Conservation (phyloP, 2,888 invertebrate genomes). For the Metellina segmentata region DNA sequence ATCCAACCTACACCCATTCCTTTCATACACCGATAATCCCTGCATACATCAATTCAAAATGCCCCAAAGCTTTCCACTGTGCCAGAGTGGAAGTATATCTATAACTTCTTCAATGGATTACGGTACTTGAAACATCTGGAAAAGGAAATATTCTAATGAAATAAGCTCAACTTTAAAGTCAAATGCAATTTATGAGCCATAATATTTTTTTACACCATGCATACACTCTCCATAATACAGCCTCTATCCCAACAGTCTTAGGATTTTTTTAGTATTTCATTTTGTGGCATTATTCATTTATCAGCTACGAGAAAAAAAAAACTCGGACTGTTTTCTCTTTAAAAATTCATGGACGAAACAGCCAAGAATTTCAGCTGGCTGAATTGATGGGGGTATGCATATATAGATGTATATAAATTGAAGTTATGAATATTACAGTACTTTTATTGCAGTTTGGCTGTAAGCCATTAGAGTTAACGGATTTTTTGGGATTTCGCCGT, state of each 20-base stretch:
- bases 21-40: too few species aligned
- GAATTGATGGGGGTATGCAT: conserved; percentile 13
- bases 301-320: neutral
- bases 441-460: conserved; percentile 30
- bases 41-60: too few species aligned
- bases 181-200: neutral
- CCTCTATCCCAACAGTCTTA: neutral
- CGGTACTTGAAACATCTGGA: too few species aligned
- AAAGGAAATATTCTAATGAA: neutral
- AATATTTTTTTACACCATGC: neutral
- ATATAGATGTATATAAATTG: conserved; percentile 33
- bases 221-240: neutral
- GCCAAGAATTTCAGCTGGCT: neutral
- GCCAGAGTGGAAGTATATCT: too few species aligned
- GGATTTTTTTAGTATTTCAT: neutral
- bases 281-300: conserved; percentile 2
- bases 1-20: too few species aligned
- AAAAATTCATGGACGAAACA: conserved; percentile 18
- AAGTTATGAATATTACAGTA: conserved; percentile 27
- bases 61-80: too few species aligned
- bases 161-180: neutral
- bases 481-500: neutral
- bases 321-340: neutral
- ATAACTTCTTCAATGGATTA: too few species aligned
- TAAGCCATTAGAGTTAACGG: neutral